These are phyloP conservation scores for Hylaeus anthracinus DNA, from an alignment of 1,140 invertebrate species.

Conservation along the genomic window DNA sequence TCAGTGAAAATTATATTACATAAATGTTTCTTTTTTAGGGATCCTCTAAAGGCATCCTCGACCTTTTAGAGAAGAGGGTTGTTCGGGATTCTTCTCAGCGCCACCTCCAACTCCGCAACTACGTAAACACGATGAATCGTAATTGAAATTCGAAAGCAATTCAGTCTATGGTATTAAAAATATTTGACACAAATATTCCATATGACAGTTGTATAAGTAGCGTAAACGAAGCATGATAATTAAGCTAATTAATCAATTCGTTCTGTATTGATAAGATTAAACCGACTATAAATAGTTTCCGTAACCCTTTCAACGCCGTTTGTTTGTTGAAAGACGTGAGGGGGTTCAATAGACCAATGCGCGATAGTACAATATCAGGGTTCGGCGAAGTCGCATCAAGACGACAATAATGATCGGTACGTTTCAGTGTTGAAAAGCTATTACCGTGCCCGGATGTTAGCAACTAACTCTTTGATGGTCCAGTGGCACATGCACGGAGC, in stretches of 20 bases:
- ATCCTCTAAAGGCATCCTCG: too few species aligned
- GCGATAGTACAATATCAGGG: too few species aligned
- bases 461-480: constrained; percentile 62
- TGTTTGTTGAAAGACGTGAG: background rate
- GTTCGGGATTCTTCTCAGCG: too few species aligned
- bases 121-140: too few species aligned
- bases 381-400: constrained; percentile 9
- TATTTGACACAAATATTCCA: too few species aligned
- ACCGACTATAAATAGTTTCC: background rate
- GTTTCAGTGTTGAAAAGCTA: constrained; percentile 58
- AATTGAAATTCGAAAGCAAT: too few species aligned
- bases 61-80: too few species aligned
- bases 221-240: background rate
- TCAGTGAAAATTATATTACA: background rate
- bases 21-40: background rate
- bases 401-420: constrained; percentile 36
- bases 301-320: background rate
- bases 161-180: too few species aligned
- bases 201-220: background rate
- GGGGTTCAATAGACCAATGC: too few species aligned
- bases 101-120: too few species aligned
- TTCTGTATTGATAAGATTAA: constrained; percentile 4
- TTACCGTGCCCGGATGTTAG: constrained; percentile 65
- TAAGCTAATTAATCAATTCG: background rate
- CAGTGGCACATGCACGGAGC: constrained; percentile 9